A percentile compares a stretch with the other conserved stretches of the same genome.
Evolutionary conservation across 2,113 vertebrate species (phyloP).

Genomic region (Albula glossodonta): DNA sequence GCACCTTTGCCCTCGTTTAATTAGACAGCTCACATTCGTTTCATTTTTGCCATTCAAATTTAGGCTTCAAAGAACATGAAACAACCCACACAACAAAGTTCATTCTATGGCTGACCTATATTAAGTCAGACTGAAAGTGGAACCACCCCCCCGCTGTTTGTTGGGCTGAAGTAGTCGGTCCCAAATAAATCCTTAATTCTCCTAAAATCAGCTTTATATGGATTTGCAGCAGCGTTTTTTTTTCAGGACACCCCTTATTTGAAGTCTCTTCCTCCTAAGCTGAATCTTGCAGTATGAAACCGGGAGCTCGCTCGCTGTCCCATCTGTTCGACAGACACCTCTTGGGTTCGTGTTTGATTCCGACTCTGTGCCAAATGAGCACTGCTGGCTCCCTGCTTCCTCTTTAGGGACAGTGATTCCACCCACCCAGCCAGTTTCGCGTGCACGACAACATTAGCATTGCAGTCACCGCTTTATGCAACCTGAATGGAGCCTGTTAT

Average conservation of each 20-base stretch:
- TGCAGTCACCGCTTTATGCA: not conserved
- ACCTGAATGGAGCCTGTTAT: not conserved
- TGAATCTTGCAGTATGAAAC: not conserved
- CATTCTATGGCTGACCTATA: not conserved
- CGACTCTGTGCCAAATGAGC: slow-evolving; percentile 5
- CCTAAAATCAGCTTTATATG: not conserved
- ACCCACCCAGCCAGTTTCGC: not conserved
- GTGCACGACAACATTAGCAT: not conserved
- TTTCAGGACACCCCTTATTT: not conserved
- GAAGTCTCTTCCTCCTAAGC: not conserved
- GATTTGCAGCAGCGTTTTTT: not conserved
- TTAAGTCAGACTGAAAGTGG: not conserved
- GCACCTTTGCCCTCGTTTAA: not conserved
- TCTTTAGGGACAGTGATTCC: not conserved
- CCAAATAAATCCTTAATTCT: not conserved
- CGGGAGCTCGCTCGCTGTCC: not conserved
- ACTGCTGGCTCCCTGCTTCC: not conserved
- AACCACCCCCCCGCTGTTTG: not conserved
- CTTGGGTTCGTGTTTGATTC: not conserved
- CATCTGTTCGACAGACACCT: slow-evolving; percentile 20
- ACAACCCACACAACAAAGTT: not conserved
- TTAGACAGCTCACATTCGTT: not conserved
- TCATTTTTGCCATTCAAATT: not conserved
- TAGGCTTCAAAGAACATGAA: not conserved
- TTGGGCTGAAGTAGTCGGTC: not conserved